Conservation (phyloP, 2,888 invertebrate species). For the Folsomia manolachei region DNA sequence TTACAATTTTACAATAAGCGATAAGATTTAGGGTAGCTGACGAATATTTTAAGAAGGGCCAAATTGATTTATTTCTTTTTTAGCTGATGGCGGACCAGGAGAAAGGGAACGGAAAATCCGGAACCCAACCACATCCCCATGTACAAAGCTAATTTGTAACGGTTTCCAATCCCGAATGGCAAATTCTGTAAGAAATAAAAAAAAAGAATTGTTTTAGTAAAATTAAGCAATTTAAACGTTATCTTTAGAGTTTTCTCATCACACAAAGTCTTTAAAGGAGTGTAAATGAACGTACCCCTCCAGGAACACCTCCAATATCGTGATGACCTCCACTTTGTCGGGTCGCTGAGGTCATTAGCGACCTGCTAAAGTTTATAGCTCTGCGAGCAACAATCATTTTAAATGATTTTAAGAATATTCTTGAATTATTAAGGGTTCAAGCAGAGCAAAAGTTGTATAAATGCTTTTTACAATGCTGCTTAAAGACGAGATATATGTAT, state of each 20-base stretch:
- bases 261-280: background rate
- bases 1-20: background rate
- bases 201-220: too few species aligned
- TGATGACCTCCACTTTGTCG: slow-evolving; percentile 29
- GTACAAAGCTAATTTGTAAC: slow-evolving; percentile 67
- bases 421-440: too few species aligned
- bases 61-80: slow-evolving; percentile 59
- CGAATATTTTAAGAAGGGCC: background rate
- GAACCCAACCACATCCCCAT: slow-evolving; percentile 76
- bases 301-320: background rate
- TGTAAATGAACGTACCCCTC: background rate
- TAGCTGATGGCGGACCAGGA: slow-evolving; percentile 75
- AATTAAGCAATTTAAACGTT: too few species aligned
- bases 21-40: background rate
- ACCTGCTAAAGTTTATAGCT: slow-evolving; percentile 20
- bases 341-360: slow-evolving; percentile 42
- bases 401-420: background rate
- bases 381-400: slow-evolving; percentile 4
- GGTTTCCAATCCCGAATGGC: slow-evolving; percentile 72
- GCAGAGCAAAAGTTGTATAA: too few species aligned
- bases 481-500: too few species aligned
- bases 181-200: slow-evolving; percentile 67
- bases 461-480: too few species aligned
- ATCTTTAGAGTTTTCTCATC: too few species aligned
- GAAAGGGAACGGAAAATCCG: slow-evolving; percentile 73